Base-by-base conservation (phyloP, 2,797 vertebrate genomes). In the Muscicapa comitata region DNA sequence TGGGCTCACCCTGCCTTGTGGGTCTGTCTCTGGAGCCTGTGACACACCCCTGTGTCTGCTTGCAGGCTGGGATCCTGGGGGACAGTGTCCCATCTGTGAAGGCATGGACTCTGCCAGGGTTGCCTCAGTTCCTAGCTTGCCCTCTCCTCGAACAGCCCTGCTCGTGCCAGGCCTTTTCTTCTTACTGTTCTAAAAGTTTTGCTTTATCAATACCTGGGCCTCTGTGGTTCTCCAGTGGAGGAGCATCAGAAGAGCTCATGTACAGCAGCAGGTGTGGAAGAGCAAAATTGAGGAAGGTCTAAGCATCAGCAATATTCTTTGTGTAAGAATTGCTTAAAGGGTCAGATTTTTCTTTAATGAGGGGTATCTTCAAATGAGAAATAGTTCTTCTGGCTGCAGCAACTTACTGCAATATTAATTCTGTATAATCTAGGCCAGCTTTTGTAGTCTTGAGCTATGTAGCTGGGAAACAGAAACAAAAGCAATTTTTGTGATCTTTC, bases 51-150 rank as follows among this genome's bases (percentile, higher is more conserved):
- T 3, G 8, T 35, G 16, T n/a, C 48, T 85, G 16, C 25, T 31
- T 67, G 29, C 29, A 62, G 10, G 5, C 26, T 24, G 19, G 21
- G 7, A 12, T 57, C 13, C 45, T 67, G 28, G 17, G 6, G 17
- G 7, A 23, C 1, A 3, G 26, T 6, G 14, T 13, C 20, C 8
- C 13, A 4, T 4, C 3, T 5, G 4, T 13, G 31, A 82, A 9
- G 45, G 8, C 11, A n/a, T n/a, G 14, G 43, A 28, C 15, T 51
- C 4, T 25, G 42, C 9, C 31, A 53, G 40, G 7, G 5, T 33
- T 10, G 1, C 3, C 13, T 58, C n/a, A 43, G 42, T 11, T 70
- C 3, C 25, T 38, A 25, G 13, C 4, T 55, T 57, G 9, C 3
- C 6, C 9, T 5, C 1, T 45, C 13, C 47, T 55, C 24, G 11